Base-by-base conservation (phyloP, 2,797 vertebrate genomes). In the Silurus lanzhouensis region DNA sequence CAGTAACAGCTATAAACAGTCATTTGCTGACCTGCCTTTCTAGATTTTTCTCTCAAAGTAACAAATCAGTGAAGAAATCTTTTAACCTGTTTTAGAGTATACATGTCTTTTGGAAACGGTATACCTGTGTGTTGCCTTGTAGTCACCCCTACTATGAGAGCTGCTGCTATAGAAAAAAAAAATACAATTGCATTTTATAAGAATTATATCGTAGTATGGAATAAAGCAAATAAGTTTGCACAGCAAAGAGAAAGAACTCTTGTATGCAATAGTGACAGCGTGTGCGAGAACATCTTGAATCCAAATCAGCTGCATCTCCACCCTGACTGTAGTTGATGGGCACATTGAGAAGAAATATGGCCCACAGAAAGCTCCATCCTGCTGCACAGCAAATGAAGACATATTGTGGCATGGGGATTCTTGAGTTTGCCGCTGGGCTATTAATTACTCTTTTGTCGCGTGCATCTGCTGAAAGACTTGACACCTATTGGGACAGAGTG, bases 401-500 rank as follows among this genome's bases (percentile, higher is more conserved):
- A 92, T 95, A 94, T 92, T 92, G 91, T 89, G 90, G 91, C 89
- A 84, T 87, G 89, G 91, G 91, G 88, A 93, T 93, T 91, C 88
- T 87, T 89, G 88, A 88, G 87, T 88, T 78, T 88, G 91, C 92
- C 93, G 92, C 92, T 91, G 91, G 91, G 88, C 94, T 96, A 95
- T 97, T 97, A 96, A 97, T 98, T 96, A 97, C 95, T 97, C 96
- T 95, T 96, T 96, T 96, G 96, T 96, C 95, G 94, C 94, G 93
- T 95, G 93, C 92, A 93, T 96, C 95, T 96, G 96, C 95, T 92
- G 91, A 92, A 91, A 93, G 89, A 89, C 87, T 87, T 90, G 89
- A 88, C 87, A 90, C 88, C 88, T 88, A 87, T 87, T 87, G 84
- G 89, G 87, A 89, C 82, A 66, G 74, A 88, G 86, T 86, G 87